Conservation (phyloP, 1,140 invertebrate species). For the Leucophenga varia region DNA sequence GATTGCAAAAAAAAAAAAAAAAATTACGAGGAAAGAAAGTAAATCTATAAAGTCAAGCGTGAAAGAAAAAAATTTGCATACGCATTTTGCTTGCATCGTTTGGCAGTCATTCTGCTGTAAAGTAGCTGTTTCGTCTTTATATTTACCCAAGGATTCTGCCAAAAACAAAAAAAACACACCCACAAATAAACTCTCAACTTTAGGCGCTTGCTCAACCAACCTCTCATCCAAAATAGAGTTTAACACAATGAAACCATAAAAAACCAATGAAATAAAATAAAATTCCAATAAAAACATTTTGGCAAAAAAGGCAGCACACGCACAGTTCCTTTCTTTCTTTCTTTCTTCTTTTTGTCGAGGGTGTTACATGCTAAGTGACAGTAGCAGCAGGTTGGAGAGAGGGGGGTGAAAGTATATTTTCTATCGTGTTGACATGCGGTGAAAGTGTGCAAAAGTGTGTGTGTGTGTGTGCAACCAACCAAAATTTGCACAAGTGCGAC, state of each 20-base stretch:
- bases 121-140: slow-evolving; percentile 41
- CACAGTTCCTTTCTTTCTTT: too few species aligned
- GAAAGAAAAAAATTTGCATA: slow-evolving; percentile 45
- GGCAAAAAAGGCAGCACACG: slow-evolving; percentile 24
- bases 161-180: too few species aligned
- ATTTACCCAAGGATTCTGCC: too few species aligned
- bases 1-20: not conserved
- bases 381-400: too few species aligned
- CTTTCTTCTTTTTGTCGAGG: too few species aligned
- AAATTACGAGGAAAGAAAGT: not conserved
- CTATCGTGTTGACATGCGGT: slow-evolving; percentile 22
- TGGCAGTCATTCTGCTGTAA: slow-evolving; percentile 12
- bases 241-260: slow-evolving; percentile 55
- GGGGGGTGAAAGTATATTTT: too few species aligned
- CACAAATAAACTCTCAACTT: too few species aligned
- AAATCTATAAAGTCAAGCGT: not conserved
- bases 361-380: too few species aligned
- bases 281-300: slow-evolving; percentile 57
- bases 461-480: slow-evolving; percentile 40
- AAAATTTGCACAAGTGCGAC: slow-evolving; percentile 37
- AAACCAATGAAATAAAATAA: slow-evolving; percentile 57
- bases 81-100: slow-evolving; percentile 49
- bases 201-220: too few species aligned
- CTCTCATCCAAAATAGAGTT: too few species aligned
- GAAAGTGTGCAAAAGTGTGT: slow-evolving; percentile 24